These are phyloP conservation scores for Carapus acus DNA, from an alignment of 2,797 vertebrate species.

Conservation along the genomic window DNA sequence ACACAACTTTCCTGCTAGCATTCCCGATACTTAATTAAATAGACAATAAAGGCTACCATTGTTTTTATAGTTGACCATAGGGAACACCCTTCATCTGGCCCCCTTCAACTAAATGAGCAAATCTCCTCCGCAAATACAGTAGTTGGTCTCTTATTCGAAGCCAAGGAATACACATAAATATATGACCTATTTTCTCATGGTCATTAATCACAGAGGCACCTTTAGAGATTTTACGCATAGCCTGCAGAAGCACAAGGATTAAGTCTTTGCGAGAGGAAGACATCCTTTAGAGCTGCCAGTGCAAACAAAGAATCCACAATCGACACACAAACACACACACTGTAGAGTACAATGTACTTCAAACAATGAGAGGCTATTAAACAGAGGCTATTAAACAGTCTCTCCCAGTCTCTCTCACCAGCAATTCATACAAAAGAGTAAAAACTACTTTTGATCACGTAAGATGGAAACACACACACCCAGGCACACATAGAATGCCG, in stretches of 20 bases:
- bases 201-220: background rate
- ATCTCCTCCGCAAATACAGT: too few species aligned
- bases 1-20: too few species aligned
- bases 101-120: background rate
- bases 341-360: background rate
- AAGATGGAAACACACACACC: too few species aligned
- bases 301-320: background rate
- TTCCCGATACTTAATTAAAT: too few species aligned
- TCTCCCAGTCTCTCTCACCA: too few species aligned
- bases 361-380: too few species aligned
- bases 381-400: too few species aligned
- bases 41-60: too few species aligned
- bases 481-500: too few species aligned
- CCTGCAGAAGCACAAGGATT: background rate
- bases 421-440: too few species aligned
- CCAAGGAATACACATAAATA: slow-evolving; percentile 13
- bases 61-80: background rate
- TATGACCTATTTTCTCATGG: background rate
- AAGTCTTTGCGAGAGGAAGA: background rate
- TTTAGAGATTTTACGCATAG: background rate
- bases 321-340: background rate
- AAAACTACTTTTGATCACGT: too few species aligned
- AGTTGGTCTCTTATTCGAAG: slow-evolving; percentile 7
- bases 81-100: background rate
- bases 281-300: background rate